phyloP scores from a whole-genome alignment of 2,797 vertebrate species.

The Anas georgica region DNA sequence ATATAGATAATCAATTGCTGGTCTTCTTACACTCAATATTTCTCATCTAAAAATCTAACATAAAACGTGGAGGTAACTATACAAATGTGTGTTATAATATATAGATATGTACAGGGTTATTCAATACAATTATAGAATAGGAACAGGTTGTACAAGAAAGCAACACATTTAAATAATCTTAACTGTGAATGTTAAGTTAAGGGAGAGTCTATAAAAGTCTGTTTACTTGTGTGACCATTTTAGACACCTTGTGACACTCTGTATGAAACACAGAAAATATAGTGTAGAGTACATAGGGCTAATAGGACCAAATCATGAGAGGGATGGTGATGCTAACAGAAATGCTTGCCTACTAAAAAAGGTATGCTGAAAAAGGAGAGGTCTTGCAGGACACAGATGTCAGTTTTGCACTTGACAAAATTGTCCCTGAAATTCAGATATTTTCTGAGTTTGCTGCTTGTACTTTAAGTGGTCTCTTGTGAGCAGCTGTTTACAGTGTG shows the following conservation, averaged over 20 bases:
- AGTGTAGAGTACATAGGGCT: accelerated
- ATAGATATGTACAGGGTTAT: not conserved
- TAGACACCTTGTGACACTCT: not conserved
- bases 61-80: not conserved
- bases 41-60: not conserved
- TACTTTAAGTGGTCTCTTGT: not conserved
- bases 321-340: not conserved
- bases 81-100: not conserved
- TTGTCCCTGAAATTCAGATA: not conserved
- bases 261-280: not conserved
- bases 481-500: not conserved
- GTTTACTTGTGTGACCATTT: not conserved
- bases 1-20: not conserved
- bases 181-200: not conserved
- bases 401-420: not conserved
- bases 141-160: not conserved
- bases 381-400: not conserved
- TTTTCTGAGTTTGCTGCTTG: not conserved
- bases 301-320: not conserved
- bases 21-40: not conserved
- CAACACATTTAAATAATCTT: not conserved
- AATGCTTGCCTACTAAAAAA: not conserved
- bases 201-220: not conserved
- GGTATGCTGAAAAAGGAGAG: not conserved
- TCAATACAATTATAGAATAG: not conserved